Evolutionary conservation across 2,113 vertebrate genomes (phyloP), one percentile per base, ranked within the genome.

Genomic region (Lepidiolamprologus cunningtoni): DNA sequence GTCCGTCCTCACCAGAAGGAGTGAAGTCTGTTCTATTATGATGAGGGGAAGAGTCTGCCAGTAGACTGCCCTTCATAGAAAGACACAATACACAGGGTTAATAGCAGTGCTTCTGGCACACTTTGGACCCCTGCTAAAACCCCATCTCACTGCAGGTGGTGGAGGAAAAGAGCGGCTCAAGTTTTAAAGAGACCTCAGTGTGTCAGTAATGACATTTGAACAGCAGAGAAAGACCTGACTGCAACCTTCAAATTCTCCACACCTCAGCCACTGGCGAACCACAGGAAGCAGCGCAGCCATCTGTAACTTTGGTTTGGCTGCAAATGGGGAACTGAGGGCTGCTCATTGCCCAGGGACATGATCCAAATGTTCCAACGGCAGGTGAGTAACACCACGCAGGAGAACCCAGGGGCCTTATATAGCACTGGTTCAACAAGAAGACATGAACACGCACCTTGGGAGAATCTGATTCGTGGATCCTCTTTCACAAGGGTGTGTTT

Each of bases 111-210:
- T 88, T 84, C 71, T 92, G 95, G 93, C 95, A 95, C 93, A 95
- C 94, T 88, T 92, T 90, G 26, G 26, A 93, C 91, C 89, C 84
- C 81, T 40, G 83, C 86, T 89, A 80, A 87, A 90, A 90, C 83
- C 91, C 90, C 91, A 88, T 85, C 85, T n/a, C 91, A 76, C 95
- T 82, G 89, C 92, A 94, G 94, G 94, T 94, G 95, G 93, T 90
- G 53, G 35, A 82, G 71, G 57, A 81, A 81, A 89, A 95, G 84
- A 89, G 47, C n/a, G 55, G 66, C 82, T 88, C 80, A 45, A 85
- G 90, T 92, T 66, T 92, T 95, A 90, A 94, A 81, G 87, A 86
- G 90, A 89, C 86, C 86, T 88, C 81, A 23, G 73, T 81, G 87
- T 80, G 84, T 89, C 55, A 42, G 87, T 89, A 93, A 94, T 91